phyloP scores from a whole-genome alignment of 2,888 invertebrate genomes.

The Agriotes lineatus region DNA sequence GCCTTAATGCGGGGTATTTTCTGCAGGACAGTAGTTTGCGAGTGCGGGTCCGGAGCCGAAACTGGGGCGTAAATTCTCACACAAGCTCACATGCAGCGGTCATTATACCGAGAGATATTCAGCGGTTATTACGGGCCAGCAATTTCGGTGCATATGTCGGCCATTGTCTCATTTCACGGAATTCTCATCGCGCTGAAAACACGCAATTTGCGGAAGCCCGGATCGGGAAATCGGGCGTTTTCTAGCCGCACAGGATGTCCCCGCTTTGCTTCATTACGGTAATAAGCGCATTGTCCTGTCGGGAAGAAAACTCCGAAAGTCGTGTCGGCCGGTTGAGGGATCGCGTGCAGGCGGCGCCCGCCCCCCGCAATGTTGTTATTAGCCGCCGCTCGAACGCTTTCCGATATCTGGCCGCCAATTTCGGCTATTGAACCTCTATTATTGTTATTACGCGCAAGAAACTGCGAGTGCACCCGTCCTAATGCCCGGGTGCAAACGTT shows the following conservation, averaged over 20 bases:
- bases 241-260: constrained; percentile 9
- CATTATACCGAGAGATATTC: no score
- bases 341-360: constrained; percentile 40
- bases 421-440: constrained; percentile 45
- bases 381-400: constrained; percentile 45
- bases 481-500: no score
- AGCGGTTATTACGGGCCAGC: constrained; percentile 2
- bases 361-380: constrained; percentile 49
- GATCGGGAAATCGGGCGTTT: neutral
- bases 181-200: constrained; percentile 40
- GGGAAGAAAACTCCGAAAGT: neutral
- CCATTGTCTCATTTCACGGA: constrained; percentile 46
- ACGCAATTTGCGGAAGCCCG: constrained; percentile 41
- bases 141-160: constrained; percentile 41
- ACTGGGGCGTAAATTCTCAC: constrained; percentile 6
- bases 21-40: no score
- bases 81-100: constrained; percentile 1
- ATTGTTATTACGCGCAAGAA: constrained; percentile 40
- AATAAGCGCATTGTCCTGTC: constrained; percentile 20
- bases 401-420: constrained; percentile 49
- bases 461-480: no score
- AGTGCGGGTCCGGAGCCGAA: no score
- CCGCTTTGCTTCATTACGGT: constrained; percentile 5
- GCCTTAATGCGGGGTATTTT: no score
- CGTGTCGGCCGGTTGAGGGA: constrained; percentile 4